phyloP scores from a whole-genome alignment of 2,113 vertebrate species.

The Protobothrops mucrosquamatus region DNA sequence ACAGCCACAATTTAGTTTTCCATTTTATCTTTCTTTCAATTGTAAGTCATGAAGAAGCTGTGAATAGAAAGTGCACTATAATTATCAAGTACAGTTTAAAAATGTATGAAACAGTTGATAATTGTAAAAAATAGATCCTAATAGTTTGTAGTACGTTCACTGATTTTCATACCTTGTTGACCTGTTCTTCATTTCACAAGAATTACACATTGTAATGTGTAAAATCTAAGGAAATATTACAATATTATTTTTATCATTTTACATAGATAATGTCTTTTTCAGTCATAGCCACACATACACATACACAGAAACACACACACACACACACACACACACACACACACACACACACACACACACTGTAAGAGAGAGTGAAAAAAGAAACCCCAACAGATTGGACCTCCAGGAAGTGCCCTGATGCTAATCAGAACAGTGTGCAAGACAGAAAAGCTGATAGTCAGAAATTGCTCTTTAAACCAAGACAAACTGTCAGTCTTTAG shows the following conservation, averaged over 20 bases:
- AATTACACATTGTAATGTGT: background rate
- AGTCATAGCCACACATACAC: slow-evolving; percentile 22
- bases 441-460: slow-evolving; percentile 73
- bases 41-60: background rate
- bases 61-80: background rate
- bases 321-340: background rate
- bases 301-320: slow-evolving; percentile 12
- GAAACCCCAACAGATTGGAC: slow-evolving; percentile 60
- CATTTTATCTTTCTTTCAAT: background rate
- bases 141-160: background rate
- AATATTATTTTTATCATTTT: slow-evolving; percentile 37
- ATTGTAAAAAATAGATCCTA: background rate
- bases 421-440: slow-evolving; percentile 69
- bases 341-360: background rate
- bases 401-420: slow-evolving; percentile 72
- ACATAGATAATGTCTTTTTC: slow-evolving; percentile 4
- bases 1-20: background rate
- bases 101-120: background rate
- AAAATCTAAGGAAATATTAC: rapidly evolving
- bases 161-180: background rate
- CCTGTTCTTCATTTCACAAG: background rate
- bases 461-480: slow-evolving; percentile 74
- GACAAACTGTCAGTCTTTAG: slow-evolving; percentile 79
- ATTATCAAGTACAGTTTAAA: background rate
- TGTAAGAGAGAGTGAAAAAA: slow-evolving; percentile 40